Base-by-base conservation (phyloP, 2,113 vertebrate species). In the Eurystomus gularis region DNA sequence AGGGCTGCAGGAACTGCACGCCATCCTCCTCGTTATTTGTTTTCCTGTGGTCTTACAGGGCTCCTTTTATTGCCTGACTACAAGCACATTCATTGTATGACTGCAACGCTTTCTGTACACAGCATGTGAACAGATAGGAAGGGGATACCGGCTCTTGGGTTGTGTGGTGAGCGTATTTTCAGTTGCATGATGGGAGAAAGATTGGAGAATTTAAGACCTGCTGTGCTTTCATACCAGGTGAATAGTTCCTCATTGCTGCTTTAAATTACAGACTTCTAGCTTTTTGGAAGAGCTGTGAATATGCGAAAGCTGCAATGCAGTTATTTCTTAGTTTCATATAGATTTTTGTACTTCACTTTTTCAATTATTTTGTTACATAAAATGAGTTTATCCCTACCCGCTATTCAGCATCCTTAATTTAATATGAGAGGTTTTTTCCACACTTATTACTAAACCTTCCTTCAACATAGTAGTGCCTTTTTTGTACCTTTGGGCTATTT, bases 331-430 rank as follows among this genome's bases (percentile, higher is more conserved):
- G 90, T 75, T 86, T 86, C 49, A 13, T 52, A 60, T 60, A 70
- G 90, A 91, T 88, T 94, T 95, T 52, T 64, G 48, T 64, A 88
- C 88, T 90, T 84, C 39, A 92, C 29, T 82, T 90, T 90, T 82
- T 46, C 93, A 92, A 93, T 84, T 78, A 82, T 19, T 60, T 72
- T 70, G 51, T 95, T 92, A 94, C 60, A 93, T 92, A 96, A 96
- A 92, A 68, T 19, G 51, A 85, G 24, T 60, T 77, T 84, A 78
- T 81, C 11, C 26, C 17, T 64, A 94, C 68, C 60, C 64, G 86
- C 71, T 73, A 60, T 28, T 86, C n/a, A 60, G 51, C 51, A 86
- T 31, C 39, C 71, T 60, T 90, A 64, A 90, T 84, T 90, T 83
- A 26, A 17, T 55, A 69, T 29, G 13, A 37, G 19, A 1, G 55